A percentile compares a stretch with the other conserved stretches of the same genome.
These are phyloP conservation scores for Psylliodes chrysocephalus DNA, from an alignment of 2,888 invertebrate species.

Conservation along the genomic window DNA sequence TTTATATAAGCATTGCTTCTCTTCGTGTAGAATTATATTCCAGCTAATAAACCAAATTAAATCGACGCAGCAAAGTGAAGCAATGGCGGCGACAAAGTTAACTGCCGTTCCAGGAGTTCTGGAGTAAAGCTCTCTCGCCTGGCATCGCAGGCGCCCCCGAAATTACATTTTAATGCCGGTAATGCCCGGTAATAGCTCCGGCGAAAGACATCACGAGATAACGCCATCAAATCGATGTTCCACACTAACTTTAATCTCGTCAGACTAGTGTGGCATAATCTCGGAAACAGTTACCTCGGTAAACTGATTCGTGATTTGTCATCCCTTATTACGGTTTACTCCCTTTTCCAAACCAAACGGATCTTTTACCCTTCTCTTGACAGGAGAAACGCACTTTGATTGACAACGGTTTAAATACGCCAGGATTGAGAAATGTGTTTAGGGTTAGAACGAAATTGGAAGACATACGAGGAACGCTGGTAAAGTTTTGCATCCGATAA, in stretches of 20 bases:
- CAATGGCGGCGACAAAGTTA: not conserved
- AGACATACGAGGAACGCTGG: not conserved
- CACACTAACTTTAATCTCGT: conserved; percentile 52
- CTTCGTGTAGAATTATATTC: too few species aligned
- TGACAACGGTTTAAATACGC: not conserved
- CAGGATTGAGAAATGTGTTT: not conserved
- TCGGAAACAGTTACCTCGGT: conserved; percentile 53
- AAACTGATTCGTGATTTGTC: conserved; percentile 56
- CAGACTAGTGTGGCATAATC: conserved; percentile 55
- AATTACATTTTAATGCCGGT: conserved; percentile 30
- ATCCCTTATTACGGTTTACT: conserved; percentile 55
- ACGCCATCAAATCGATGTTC: conserved; percentile 46
- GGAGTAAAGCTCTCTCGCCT: not conserved
- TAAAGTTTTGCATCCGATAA: too few species aligned
- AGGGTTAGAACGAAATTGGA: not conserved
- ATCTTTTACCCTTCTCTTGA: not conserved
- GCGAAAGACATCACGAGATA: conserved; percentile 37
- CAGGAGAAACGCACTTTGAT: not conserved
- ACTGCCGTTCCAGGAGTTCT: not conserved
- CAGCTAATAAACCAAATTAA: conserved; percentile 4
- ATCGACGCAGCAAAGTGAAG: not conserved
- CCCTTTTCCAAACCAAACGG: conserved; percentile 26
- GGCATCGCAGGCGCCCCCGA: conserved; percentile 29
- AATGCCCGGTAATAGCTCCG: conserved; percentile 29
- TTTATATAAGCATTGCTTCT: too few species aligned